phyloP scores from a whole-genome alignment of 2,797 vertebrate species.

The Dipus sagitta region DNA sequence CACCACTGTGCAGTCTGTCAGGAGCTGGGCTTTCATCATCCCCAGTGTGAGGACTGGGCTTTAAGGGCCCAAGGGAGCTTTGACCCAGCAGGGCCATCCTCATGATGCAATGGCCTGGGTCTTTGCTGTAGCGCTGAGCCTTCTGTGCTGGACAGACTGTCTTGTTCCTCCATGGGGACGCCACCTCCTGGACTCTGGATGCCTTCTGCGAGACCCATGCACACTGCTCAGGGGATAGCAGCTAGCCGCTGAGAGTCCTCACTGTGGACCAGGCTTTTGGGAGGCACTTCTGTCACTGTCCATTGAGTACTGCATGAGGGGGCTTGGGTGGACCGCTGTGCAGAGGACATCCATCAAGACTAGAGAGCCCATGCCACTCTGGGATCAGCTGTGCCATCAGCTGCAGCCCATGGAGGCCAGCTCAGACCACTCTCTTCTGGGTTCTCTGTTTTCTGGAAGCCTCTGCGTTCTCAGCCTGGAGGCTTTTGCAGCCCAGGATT shows the following conservation, averaged over 20 bases:
- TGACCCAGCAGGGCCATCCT: neutral
- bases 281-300: accelerated
- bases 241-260: neutral
- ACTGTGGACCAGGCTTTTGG: accelerated
- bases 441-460: neutral
- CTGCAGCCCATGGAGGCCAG: neutral
- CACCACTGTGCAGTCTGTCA: accelerated
- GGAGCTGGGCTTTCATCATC: constrained; percentile 51
- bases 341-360: accelerated
- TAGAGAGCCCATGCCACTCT: neutral
- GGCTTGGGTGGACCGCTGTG: accelerated
- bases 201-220: accelerated
- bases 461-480: neutral
- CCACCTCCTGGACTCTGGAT: accelerated
- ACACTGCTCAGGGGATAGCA: neutral
- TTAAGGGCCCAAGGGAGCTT: neutral
- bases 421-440: no score
- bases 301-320: neutral
- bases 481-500: neutral
- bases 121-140: neutral
- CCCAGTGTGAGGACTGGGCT: neutral
- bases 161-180: neutral
- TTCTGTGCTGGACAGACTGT: neutral
- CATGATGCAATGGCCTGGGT: neutral
- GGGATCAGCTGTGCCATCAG: neutral